phyloP scores from a whole-genome alignment of 1,140 invertebrate species.

The Doryteuthis pealeii region DNA sequence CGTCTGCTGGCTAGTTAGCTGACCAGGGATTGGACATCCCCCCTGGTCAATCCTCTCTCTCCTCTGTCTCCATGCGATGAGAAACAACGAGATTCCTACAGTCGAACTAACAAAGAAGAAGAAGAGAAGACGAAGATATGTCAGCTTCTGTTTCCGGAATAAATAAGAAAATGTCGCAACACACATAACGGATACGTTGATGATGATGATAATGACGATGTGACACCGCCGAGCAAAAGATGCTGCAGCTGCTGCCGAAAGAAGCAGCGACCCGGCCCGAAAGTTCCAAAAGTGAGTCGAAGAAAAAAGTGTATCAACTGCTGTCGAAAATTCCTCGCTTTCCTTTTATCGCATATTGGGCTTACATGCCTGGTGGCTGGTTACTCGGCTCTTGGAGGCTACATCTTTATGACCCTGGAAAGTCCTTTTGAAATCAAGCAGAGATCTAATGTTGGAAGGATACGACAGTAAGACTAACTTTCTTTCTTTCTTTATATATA shows the following conservation, averaged over 20 bases:
- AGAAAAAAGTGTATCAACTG: constrained; percentile 40
- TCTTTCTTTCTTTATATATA: no score
- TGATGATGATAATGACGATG: background rate
- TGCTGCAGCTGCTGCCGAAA: background rate
- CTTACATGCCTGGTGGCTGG: constrained; percentile 91
- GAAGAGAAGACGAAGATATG: no score
- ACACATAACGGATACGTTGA: background rate
- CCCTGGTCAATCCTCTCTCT: no score
- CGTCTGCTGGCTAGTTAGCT: no score
- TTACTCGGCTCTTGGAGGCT: constrained; percentile 92
- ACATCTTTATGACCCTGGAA: constrained; percentile 87
- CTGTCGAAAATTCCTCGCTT: constrained; percentile 58
- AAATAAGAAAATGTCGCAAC: background rate
- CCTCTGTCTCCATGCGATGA: background rate
- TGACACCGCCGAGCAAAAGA: background rate
- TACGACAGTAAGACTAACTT: background rate
- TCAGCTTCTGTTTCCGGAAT: background rate
- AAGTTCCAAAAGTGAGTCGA: background rate
- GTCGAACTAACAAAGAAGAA: background rate
- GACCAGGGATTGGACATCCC: no score
- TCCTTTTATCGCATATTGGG: constrained; percentile 78
- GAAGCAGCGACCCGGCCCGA: background rate
- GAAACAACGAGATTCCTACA: background rate
- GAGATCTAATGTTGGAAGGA: constrained; percentile 13
- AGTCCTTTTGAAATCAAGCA: constrained; percentile 31